Evolutionary conservation across 2,888 invertebrate species (phyloP), one percentile per base, ranked within the genome.

Genomic region (Pristionchus mayeri): DNA sequence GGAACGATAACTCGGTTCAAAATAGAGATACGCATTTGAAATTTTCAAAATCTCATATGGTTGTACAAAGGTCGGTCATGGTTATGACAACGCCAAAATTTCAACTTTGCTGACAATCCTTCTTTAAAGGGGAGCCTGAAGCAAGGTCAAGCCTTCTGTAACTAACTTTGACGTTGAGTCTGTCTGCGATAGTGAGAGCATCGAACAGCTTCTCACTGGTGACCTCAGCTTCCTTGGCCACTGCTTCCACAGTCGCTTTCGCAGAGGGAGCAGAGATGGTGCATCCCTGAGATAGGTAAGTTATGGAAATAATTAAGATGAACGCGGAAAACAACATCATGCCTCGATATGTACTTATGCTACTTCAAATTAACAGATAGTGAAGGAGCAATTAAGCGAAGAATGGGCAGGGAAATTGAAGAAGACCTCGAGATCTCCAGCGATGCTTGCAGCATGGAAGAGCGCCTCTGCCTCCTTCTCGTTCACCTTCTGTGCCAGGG

Each of bases 141-240:
- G 18, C 6, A 11, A 50, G 13, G n/a, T 9, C 27, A n/a, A n/a
- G n/a, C n/a, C n/a, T n/a, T n/a, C n/a, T 9, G 21, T 34, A 27
- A 3, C n/a, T 40, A 21, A 84, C 86, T 71, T 84, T 63, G 52
- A 84, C 16, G 4, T 24, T 34, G 78, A 86, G 80, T 71, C 80
- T 37, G 21, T 86, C 84, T 18, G 86, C 86, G 18, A 34, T 80
- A 37, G 79, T 84, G 60, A 86, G 86, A 3, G 86, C 86, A n/a
- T 86, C 54, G 75, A 80, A 81, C 34, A 86, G 60, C 30, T 27
- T 37, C 48, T 80, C 84, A 37, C 78, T 54, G 40, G 34, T 84
- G 1, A 76, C 79, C 30, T 67, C 60, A 27, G 30, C 44, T 21
- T 86, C 86, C 80, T 86, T 86, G n/a, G 81, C 80, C 13, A 84